Conservation (phyloP, 2,113 vertebrate species). For the Catharus minimus region DNA sequence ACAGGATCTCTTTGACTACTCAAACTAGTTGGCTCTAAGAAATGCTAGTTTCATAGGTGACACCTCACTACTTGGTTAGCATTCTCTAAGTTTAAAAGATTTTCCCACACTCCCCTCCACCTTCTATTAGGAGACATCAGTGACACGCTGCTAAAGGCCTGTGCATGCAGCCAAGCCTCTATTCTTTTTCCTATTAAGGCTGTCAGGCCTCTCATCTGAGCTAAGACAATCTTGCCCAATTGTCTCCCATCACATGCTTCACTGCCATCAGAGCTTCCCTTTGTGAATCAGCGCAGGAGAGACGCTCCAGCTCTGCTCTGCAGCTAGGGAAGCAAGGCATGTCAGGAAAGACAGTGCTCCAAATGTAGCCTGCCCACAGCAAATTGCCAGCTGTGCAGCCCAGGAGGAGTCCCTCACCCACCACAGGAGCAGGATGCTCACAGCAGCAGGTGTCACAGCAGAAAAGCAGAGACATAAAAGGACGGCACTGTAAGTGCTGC, state of each 20-base stretch:
- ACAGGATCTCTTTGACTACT: not conserved
- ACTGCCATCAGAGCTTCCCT: not conserved
- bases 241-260: not conserved
- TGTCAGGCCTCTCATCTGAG: not conserved
- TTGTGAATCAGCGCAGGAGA: not conserved
- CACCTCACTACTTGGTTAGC: not conserved
- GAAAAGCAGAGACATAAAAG: not conserved
- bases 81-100: not conserved
- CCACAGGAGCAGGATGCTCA: not conserved
- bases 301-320: not conserved
- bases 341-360: not conserved
- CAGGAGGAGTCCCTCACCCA: not conserved
- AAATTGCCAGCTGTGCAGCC: not conserved
- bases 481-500: not conserved
- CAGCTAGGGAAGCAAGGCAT: not conserved
- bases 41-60: not conserved
- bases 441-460: not conserved
- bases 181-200: not conserved
- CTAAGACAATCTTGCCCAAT: not conserved
- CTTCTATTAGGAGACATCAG: not conserved
- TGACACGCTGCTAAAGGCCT: not conserved
- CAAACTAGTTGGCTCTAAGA: not conserved
- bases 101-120: fast-evolving
- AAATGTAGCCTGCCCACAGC: not conserved
- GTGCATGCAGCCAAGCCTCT: not conserved